Evolutionary conservation across 2,888 invertebrate genomes (phyloP).

Genomic region (Oscheius sp.): DNA sequence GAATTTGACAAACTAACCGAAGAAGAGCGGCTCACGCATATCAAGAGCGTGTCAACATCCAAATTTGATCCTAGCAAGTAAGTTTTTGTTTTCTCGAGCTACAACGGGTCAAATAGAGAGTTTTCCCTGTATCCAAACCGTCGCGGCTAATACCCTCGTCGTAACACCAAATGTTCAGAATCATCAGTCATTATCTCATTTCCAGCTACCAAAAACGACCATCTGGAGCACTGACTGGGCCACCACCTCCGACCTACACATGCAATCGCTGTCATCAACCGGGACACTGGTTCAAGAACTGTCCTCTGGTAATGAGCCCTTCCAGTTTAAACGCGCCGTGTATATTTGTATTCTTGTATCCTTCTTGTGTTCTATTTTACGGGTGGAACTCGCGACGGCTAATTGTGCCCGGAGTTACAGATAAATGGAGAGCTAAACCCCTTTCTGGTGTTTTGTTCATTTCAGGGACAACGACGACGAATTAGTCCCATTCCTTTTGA

Average conservation of each 20-base stretch:
- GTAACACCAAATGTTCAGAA: too few relatives aligned
- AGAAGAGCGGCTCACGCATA: slow-evolving; percentile 95
- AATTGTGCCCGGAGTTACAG: slow-evolving; percentile 25
- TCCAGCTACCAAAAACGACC: slow-evolving; percentile 89
- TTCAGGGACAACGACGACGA: neutral
- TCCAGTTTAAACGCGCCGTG: slow-evolving; percentile 16
- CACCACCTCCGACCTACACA: slow-evolving; percentile 89
- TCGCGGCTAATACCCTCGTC: too few relatives aligned
- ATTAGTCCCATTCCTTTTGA: neutral
- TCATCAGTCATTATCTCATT: too few relatives aligned
- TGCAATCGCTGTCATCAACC: slow-evolving; percentile 93
- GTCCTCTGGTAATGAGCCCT: slow-evolving; percentile 78
- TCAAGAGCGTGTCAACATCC: slow-evolving; percentile 95
- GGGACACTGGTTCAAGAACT: slow-evolving; percentile 98
- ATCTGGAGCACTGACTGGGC: slow-evolving; percentile 85
- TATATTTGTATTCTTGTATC: slow-evolving; percentile 21
- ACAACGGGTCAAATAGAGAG: too few relatives aligned
- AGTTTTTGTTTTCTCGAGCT: slow-evolving; percentile 74
- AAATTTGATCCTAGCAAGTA: slow-evolving; percentile 98
- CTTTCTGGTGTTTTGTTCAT: slow-evolving; percentile 33
- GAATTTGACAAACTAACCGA: slow-evolving; percentile 86
- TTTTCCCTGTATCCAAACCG: too few relatives aligned
- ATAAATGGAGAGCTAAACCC: slow-evolving; percentile 32
- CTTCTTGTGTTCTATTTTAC: neutral
- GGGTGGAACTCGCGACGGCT: slow-evolving; percentile 12